Evolutionary conservation across 1,140 invertebrate species (phyloP).

Genomic region (Drosophila melanica): DNA sequence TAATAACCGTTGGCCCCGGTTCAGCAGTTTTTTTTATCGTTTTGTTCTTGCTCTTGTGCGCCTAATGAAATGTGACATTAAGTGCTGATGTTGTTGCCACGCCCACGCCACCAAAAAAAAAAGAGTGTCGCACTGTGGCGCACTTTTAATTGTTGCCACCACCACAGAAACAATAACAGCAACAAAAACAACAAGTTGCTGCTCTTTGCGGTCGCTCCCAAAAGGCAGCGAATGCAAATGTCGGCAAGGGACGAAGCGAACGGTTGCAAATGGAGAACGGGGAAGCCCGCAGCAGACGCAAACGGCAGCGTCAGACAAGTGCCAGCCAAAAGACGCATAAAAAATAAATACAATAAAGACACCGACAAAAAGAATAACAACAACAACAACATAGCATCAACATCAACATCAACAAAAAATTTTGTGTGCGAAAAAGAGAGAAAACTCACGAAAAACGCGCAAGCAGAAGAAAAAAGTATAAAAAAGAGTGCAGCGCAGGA

Average conservation of each 20-base stretch:
- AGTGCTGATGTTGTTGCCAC: conserved; percentile 65
- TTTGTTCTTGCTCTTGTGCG: conserved; percentile 12
- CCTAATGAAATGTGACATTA: conserved; percentile 78
- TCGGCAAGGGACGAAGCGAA: not conserved
- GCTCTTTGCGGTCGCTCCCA: too few species aligned
- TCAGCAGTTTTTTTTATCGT: conserved; percentile 24
- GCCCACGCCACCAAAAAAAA: conserved; percentile 37
- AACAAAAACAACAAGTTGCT: not conserved
- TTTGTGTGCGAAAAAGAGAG: conserved; percentile 6
- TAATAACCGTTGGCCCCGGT: conserved; percentile 33
- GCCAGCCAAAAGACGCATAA: conserved; percentile 74
- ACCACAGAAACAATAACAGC: conserved; percentile 14
- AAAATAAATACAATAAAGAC: conserved; percentile 67
- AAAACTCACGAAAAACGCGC: conserved; percentile 13
- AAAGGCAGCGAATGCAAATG: conserved; percentile 19
- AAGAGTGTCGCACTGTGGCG: conserved; percentile 63
- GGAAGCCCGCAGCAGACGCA: conserved; percentile 1
- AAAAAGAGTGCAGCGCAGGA: conserved; percentile 28
- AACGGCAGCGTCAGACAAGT: conserved; percentile 52
- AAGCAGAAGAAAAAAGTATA: not conserved
- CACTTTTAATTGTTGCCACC: conserved; percentile 75
- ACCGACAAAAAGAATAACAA: not conserved
- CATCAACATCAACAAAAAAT: conserved; percentile 41
- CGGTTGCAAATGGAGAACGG: conserved; percentile 6
- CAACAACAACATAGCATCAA: conserved; percentile 16